Base-by-base conservation (phyloP, 2,888 invertebrate genomes). In the Pseudoips prasinana region DNA sequence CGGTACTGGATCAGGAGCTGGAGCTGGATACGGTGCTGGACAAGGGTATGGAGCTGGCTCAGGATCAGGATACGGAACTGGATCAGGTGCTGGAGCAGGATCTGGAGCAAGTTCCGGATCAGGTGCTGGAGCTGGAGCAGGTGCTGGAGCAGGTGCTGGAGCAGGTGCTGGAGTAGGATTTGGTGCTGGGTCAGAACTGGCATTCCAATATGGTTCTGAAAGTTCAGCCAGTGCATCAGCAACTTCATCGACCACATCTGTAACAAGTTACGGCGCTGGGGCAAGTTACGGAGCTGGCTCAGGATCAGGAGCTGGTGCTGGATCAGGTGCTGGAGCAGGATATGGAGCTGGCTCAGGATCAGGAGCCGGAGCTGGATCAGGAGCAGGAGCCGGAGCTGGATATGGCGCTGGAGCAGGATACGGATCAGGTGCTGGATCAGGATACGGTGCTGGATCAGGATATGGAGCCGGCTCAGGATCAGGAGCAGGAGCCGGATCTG, bases 361-460 rank as follows among this genome's bases (percentile, higher is more conserved):
- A 5, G 20, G 20, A n/a, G 20, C 20, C 7, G 20, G 20, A n/a
- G 20, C 20, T 20, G 20, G 20, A 7, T 20, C 20, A n/a, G 7
- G 7, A 2, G 20, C 20, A 5, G 20, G 2, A 20, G 7, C 20
- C 7, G n/a, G 7, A n/a, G 3, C 20, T 5, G 20, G 7, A 20
- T 20, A 3, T 5, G 20, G 7, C 7, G 20, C 20, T 20, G n/a
- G 20, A n/a, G 20, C 20, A 5, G 31, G 25, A 17, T 8, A 22
- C 8, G 29, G 29, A 20, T 7, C 10, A 29, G 11, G 29, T 7
- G 29, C 23, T 19, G 35, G 24, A 7, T 8, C 37, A 20, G 27
- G 25, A 7, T 34, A 44, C 10, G 41, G 26, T 22, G 22, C 42
- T 20, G 20, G 20, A n/a, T 20, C n/a, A 20, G 20, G 20, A 5